Percentiles rank a stretch among this genome's conserved stretches.
Evolutionary conservation across 2,888 invertebrate genomes (phyloP).

Genomic region (Hymenopus coronatus): DNA sequence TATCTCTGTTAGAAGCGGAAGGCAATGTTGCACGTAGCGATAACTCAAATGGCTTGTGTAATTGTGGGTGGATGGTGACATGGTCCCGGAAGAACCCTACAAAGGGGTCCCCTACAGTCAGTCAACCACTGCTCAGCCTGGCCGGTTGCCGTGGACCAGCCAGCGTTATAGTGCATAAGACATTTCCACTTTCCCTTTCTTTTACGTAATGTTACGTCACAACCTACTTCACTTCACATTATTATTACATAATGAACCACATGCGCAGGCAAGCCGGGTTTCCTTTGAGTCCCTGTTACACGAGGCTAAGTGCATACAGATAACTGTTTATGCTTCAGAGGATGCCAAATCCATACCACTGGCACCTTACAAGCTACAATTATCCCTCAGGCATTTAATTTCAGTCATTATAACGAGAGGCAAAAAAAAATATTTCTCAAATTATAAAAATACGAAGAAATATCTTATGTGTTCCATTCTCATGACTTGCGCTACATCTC

Average conservation of each 20-base stretch:
- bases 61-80: not conserved
- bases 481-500: no score
- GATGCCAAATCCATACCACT: no score
- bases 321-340: no score
- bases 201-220: constrained; percentile 27
- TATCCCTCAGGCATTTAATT: no score
- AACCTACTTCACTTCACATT: constrained; percentile 18
- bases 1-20: no score
- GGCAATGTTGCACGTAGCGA: not conserved
- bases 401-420: no score
- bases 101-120: not conserved
- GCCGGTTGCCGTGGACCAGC: not conserved
- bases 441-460: no score
- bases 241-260: constrained; percentile 18
- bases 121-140: not conserved
- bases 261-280: constrained; percentile 1
- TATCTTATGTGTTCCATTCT: no score
- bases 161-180: not conserved
- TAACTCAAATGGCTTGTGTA: not conserved
- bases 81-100: constrained; percentile 4
- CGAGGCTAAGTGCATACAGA: not conserved
- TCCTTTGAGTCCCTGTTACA: constrained; percentile 1
- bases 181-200: constrained; percentile 27
- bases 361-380: no score
- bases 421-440: no score